Evolutionary conservation across 2,797 vertebrate genomes (phyloP), one percentile per base, ranked within the genome.

Genomic region (Choloepus didactylus): DNA sequence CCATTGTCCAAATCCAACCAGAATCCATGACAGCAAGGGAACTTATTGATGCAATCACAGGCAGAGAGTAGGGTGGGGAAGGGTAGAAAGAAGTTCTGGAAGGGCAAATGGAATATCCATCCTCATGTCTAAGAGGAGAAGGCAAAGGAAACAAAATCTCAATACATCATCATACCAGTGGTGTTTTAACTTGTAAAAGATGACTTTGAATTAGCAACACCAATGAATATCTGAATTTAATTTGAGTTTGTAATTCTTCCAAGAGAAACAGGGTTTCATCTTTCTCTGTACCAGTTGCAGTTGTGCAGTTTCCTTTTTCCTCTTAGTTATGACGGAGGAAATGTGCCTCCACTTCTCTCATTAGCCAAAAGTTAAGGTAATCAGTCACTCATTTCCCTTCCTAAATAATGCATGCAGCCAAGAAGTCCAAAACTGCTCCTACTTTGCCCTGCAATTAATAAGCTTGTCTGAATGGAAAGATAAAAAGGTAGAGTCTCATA

Each of bases 371-470:
- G 96, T 94, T 96, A 95, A 94, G 89, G 76, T 94, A 96, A 94
- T 96, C 94, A 95, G 81, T 95, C 93, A 85, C 91, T 97, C 91
- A 79, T 95, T 97, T 95, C 60, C 59, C 93, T 96, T 97, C 94
- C 97, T 97, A 97, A 97, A 97, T 97, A 97, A 97, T 96, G 76
- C 96, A 97, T 80, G 89, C 72, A 80, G 62, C 91, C 95, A 81
- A 92, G 96, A 96, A 97, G 94, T 66, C 96, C 96, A 97, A 97
- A 97, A 87, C 66, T 80, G 5, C 95, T 87, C 51, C 96, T 96
- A 76, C 91, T 96, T 96, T 87, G 54, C 56, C n/a, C 91, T 70
- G 79, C 95, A 93, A 60, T 96, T 93, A 96, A 97, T 90, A 96
- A 95, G 92, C 94, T 88, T 73, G 0, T 97, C 91, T 96, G 86